Base-by-base conservation (phyloP, 2,888 invertebrate species). In the Dasysyrphus tricinctus region DNA sequence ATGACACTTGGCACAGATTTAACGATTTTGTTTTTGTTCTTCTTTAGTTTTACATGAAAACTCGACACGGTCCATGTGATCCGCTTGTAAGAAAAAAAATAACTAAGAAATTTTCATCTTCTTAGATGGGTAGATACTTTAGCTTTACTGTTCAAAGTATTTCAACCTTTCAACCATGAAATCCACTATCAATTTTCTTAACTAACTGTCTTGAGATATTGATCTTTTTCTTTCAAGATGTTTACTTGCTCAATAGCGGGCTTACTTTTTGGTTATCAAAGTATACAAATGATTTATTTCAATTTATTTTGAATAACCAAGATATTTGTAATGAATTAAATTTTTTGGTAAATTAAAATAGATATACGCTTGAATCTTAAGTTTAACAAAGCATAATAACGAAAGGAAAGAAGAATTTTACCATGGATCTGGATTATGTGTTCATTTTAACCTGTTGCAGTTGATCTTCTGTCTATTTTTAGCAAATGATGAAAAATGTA, bases 131-230 rank as follows among this genome's bases (percentile, higher is more conserved):
- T 32, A 67, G 72, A 63, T 81, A 70, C 59, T 78, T 77, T 81
- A 81, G 74, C 86, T 78, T 78, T 32, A 65, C 47, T 49, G 16
- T 69, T 74, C 49, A 54, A 70, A 24, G 79, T 79, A 79, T 79
- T 86, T 74, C 86, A 24, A 82, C 82, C 78, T 86, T 86, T 86
- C 86, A 86, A 82, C 79, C 86, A 56, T 82, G 82, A 86, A 86
- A 82, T 57, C 39, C 59, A 72, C 75, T 78, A 82, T 82, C 81
- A 75, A 78, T 82, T 82, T 79, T 75, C 37, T 34, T 37, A 67
- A 42, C 69, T 59, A 67, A 42, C 69, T 59, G 61, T 44, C 74
- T 63, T 47, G 9, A 61, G 81, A 85, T 81, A 77, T 16, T 47
- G 56, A 67, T 77, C 76, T 72, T 51, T 16, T 51, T 16, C 54